These are phyloP conservation scores for Tholera decimalis DNA, from an alignment of 2,888 invertebrate species.

Conservation along the genomic window DNA sequence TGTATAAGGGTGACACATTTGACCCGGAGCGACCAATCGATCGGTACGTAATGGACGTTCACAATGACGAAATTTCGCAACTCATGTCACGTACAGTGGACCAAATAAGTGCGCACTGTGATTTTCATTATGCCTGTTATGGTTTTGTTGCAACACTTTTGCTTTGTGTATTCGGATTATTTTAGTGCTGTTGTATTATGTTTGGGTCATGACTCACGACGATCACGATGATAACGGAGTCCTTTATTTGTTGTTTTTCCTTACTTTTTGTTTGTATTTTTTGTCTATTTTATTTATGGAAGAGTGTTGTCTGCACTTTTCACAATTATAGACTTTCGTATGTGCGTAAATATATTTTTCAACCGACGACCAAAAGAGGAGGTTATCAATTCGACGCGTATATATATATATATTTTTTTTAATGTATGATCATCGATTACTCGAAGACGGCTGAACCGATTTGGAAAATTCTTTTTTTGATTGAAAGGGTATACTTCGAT, in stretches of 20 bases:
- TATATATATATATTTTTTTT: too few species aligned
- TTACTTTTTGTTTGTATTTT: constrained; percentile 18
- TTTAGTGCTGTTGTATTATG: constrained; percentile 54
- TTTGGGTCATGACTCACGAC: constrained; percentile 53
- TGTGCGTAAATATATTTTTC: background rate
- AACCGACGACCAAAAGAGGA: too few species aligned
- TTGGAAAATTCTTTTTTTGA: too few species aligned
- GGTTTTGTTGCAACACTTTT: constrained; percentile 57
- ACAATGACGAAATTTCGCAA: constrained; percentile 65
- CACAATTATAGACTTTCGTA: background rate
- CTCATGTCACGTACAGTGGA: constrained; percentile 72
- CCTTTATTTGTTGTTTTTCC: constrained; percentile 35
- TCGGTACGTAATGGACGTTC: constrained; percentile 63
- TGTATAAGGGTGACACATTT: constrained; percentile 62
- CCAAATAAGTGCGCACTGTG: constrained; percentile 73
- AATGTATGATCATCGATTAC: too few species aligned
- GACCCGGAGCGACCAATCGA: constrained; percentile 70
- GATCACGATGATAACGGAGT: too few species aligned
- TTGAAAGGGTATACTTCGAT: too few species aligned
- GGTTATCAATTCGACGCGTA: too few species aligned
- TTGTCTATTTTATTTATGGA: background rate
- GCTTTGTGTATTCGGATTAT: constrained; percentile 52
- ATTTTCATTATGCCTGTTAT: constrained; percentile 73
- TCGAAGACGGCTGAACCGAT: too few species aligned
- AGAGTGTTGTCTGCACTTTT: background rate